Evolutionary conservation across 2,797 vertebrate genomes (phyloP), one percentile per base, ranked within the genome.

Genomic region (Tangara arthus): DNA sequence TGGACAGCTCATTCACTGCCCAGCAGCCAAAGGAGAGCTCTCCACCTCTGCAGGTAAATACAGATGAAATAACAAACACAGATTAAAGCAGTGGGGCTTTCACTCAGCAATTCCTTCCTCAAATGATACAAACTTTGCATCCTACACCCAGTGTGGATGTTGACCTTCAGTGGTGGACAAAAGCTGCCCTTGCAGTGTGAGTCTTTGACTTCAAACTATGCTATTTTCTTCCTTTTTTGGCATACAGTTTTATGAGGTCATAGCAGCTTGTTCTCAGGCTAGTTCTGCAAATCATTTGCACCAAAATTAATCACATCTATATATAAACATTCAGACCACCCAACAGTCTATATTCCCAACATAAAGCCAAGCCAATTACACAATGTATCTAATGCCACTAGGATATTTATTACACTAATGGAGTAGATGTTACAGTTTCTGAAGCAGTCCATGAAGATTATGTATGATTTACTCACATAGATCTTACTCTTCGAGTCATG

Each of bases 91-190:
- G 59, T 8, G 4, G 14, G 12, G 27, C 30, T 68, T 37, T 32
- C 39, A 75, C 17, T 34, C 55, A 68, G 53, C 70, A 80, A 41
- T 20, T 49, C 20, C 68, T 68, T 46, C 20, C 35, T 44, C 15
- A 3, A 49, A 41, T 2, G 0, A n/a, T 2, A 42, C 0, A 0
- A 65, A 39, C 8, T 28, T 12, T 8, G 24, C 8, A 5, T 42
- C 44, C 61, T 63, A 2, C 4, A 56, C 18, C 47, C 61, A 57
- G 9, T 18, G 34, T 19, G 24, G 56, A 59, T 37, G 56, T 12
- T 28, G 52, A 77, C 8, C 16, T 42, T 13, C n/a, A 16, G 1
- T 1, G 13, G 18, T 24, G 22, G 20, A 73, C 50, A 82, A 56
- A 63, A 56, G 16, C 1, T 76, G 41, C 44, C 17, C 79, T 82